A percentile compares a stretch with the other conserved stretches of the same genome.
phyloP scores from a whole-genome alignment of 92 coral and sea anemone species.

The Parazoanthus darwini region DNA sequence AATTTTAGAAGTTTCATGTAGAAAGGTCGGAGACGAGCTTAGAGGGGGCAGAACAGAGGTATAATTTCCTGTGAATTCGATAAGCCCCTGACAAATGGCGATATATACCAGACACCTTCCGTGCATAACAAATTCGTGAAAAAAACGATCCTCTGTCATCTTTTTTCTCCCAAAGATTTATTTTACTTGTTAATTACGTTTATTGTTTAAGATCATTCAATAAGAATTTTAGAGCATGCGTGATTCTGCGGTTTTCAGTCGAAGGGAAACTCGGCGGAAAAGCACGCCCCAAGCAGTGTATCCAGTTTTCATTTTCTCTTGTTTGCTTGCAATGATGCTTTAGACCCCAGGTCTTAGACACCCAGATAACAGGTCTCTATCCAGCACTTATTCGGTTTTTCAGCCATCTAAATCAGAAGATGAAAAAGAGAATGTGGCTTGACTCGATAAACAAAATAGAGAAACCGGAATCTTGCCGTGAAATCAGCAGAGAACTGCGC shows the following conservation, averaged over 20 bases:
- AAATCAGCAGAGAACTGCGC: constrained; percentile 69
- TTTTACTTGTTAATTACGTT: constrained; percentile 47
- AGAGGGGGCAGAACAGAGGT: constrained; percentile 71
- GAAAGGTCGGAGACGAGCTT: constrained; percentile 79
- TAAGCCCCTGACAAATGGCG: constrained; percentile 84
- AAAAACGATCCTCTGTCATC: constrained; percentile 63
- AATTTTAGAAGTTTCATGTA: constrained; percentile 71
- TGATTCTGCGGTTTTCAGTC: constrained; percentile 42
- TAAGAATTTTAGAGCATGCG: constrained; percentile 35
- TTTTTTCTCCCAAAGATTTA: constrained; percentile 52
- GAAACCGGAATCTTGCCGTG: constrained; percentile 81
- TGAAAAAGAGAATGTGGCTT: constrained; percentile 44
- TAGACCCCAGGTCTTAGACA: constrained; percentile 57
- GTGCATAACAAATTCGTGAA: constrained; percentile 46
- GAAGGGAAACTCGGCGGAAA: constrained; percentile 4
- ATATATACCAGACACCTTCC: constrained; percentile 78
- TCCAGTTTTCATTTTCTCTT: constrained; percentile 20
- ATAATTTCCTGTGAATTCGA: constrained; percentile 91
- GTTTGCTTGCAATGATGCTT: constrained; percentile 61
- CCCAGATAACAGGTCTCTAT: constrained; percentile 65
- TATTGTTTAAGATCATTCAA: constrained; percentile 31
- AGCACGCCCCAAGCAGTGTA: neutral
- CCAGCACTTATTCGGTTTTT: constrained; percentile 45
- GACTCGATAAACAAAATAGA: constrained; percentile 80
- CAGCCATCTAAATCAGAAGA: constrained; percentile 37